Evolutionary conservation across 53 echinoderm and acorn worm species (phyloP).

Genomic region (Patiria pectinifera): DNA sequence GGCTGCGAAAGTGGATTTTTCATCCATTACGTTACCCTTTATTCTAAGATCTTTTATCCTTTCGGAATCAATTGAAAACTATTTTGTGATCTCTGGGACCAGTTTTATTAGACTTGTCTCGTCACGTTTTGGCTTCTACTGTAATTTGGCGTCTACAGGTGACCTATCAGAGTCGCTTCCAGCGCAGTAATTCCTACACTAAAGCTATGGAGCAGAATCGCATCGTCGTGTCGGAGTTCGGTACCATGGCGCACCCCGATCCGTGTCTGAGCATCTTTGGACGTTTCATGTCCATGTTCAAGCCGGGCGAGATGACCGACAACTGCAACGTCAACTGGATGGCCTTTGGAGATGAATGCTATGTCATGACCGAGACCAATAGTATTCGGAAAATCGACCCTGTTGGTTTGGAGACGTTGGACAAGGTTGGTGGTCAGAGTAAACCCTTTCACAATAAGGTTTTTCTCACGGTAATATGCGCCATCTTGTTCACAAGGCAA

Average conservation of each 20-base stretch:
- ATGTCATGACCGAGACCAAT: constrained; percentile 67
- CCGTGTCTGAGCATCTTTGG: constrained; percentile 84
- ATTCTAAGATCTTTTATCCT: too few relatives aligned
- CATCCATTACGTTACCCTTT: too few relatives aligned
- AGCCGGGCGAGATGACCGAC: constrained; percentile 49
- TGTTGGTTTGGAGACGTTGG: constrained; percentile 64
- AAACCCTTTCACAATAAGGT: background rate
- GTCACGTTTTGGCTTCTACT: background rate
- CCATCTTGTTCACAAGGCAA: too few relatives aligned
- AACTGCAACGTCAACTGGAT: constrained; percentile 84
- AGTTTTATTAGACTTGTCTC: too few relatives aligned
- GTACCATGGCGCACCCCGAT: constrained; percentile 80
- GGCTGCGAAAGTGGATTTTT: too few relatives aligned
- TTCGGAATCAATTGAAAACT: too few relatives aligned
- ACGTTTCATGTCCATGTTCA: constrained; percentile 76
- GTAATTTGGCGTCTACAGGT: constrained; percentile 9
- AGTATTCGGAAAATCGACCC: constrained; percentile 71
- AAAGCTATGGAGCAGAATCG: constrained; percentile 76
- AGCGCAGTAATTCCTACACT: constrained; percentile 72
- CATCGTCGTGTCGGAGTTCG: constrained; percentile 75
- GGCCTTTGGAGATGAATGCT: constrained; percentile 79
- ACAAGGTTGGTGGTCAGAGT: constrained; percentile 53
- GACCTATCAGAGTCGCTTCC: constrained; percentile 57
- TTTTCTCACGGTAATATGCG: too few relatives aligned
- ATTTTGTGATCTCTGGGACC: background rate